Percentiles rank a stretch among this genome's conserved stretches.
phyloP scores from a whole-genome alignment of 2,113 vertebrate genomes.

The Terrapene triunguis region DNA sequence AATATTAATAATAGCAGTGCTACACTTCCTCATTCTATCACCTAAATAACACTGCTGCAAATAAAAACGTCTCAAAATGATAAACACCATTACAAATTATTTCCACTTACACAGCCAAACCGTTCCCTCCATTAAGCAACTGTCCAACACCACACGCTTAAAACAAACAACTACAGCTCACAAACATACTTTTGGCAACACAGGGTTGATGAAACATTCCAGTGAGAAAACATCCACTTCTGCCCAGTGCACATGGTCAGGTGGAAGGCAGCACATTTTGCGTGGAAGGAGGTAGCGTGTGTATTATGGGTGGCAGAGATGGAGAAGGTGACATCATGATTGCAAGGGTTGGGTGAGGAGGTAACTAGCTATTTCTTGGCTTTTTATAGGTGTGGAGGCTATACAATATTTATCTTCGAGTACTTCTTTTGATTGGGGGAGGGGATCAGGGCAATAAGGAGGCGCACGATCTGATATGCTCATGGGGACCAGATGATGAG shows the following conservation, averaged over 20 bases:
- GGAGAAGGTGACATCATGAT: neutral
- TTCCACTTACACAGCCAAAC: slow-evolving; percentile 57
- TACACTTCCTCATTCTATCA: slow-evolving; percentile 29
- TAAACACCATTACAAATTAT: slow-evolving; percentile 24
- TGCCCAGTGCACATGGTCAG: neutral
- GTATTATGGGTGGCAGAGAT: neutral
- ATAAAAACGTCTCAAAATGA: slow-evolving; percentile 19
- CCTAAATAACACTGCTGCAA: slow-evolving; percentile 1
- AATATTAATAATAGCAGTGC: neutral
- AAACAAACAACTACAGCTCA: neutral
- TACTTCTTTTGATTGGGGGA: neutral
- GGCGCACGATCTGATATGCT: rapidly evolving
- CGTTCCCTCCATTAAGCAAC: slow-evolving; percentile 13
- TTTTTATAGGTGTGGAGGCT: neutral
- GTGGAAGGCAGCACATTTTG: neutral
- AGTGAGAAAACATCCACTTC: neutral
- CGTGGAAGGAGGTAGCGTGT: neutral
- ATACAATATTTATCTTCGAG: neutral
- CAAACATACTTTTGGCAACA: neutral
- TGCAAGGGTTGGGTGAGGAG: neutral
- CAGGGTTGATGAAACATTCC: rapidly evolving
- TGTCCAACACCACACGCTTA: neutral
- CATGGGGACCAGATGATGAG: neutral
- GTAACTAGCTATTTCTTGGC: neutral
- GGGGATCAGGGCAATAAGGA: neutral